These are phyloP conservation scores for Drosophila diplacantha DNA, from an alignment of 2,888 invertebrate species.

Conservation along the genomic window DNA sequence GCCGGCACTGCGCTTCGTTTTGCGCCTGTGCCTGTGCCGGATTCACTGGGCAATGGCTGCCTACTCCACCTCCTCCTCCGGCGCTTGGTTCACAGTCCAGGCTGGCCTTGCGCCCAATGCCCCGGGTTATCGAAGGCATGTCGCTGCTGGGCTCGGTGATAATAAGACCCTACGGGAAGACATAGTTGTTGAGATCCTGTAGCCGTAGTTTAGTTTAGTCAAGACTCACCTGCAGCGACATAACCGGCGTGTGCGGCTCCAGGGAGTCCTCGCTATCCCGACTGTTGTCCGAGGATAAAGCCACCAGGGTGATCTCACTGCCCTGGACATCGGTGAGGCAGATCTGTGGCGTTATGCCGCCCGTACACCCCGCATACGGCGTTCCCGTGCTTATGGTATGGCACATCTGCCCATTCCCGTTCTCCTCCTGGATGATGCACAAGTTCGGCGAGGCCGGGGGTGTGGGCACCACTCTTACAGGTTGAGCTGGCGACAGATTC, in stretches of 20 bases:
- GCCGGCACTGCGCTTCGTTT: constrained; percentile 78
- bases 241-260: constrained; percentile 79
- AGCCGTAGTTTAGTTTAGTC: neutral
- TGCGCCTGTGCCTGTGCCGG: constrained; percentile 11
- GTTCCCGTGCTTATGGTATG: constrained; percentile 74
- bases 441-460: constrained; percentile 79
- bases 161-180: constrained; percentile 54
- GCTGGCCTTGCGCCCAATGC: constrained; percentile 85
- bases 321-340: constrained; percentile 95
- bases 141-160: constrained; percentile 80
- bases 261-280: constrained; percentile 84
- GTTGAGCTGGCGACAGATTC: constrained; percentile 77
- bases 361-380: constrained; percentile 74
- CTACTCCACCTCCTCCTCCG: constrained; percentile 29
- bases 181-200: neutral
- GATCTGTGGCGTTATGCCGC: constrained; percentile 83
- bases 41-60: constrained; percentile 3
- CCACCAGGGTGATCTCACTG: constrained; percentile 88
- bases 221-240: constrained; percentile 75
- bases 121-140: constrained; percentile 88
- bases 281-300: constrained; percentile 85
- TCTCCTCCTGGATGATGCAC: constrained; percentile 88
- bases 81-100: constrained; percentile 80
- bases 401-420: constrained; percentile 79
- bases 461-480: constrained; percentile 77